Percentiles rank a stretch among this genome's conserved stretches.
phyloP scores from a whole-genome alignment of 1,140 invertebrate species.

The Saccostrea echinata region DNA sequence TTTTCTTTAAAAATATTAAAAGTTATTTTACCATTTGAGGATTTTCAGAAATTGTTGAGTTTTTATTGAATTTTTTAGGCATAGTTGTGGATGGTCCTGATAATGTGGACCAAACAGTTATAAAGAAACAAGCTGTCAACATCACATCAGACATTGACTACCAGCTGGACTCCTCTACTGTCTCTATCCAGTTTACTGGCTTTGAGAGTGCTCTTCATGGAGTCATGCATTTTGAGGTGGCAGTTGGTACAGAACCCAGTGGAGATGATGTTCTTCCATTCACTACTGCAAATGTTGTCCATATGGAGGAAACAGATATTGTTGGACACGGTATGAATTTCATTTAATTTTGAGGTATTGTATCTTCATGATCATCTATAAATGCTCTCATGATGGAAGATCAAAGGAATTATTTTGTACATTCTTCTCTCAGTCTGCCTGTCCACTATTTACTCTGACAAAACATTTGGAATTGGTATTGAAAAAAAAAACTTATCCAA shows the following conservation, averaged over 20 bases:
- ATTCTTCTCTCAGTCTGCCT: no score
- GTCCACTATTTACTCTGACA: no score
- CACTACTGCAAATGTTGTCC: conserved; percentile 54
- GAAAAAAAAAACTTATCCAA: no score
- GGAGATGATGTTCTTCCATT: conserved; percentile 66
- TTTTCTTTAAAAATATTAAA: no score
- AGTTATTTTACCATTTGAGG: no score
- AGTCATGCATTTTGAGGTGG: conserved; percentile 63
- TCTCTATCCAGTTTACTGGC: conserved; percentile 63
- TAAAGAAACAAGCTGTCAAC: not conserved
- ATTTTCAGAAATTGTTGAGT: not conserved
- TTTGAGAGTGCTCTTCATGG: conserved; percentile 65
- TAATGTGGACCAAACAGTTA: conserved; percentile 23
- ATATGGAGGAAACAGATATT: conserved; percentile 56
- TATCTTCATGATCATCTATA: no score
- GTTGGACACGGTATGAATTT: conserved; percentile 57
- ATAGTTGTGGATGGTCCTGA: conserved; percentile 61
- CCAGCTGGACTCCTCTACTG: conserved; percentile 59
- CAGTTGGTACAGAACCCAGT: conserved; percentile 65
- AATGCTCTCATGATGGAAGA: no score
- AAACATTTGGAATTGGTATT: no score
- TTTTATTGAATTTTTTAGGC: conserved; percentile 42
- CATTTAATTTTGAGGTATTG: no score
- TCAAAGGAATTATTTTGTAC: no score
- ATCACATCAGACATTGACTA: conserved; percentile 59